Evolutionary conservation across 2,888 invertebrate genomes (phyloP).

Genomic region (Clivina fossor): DNA sequence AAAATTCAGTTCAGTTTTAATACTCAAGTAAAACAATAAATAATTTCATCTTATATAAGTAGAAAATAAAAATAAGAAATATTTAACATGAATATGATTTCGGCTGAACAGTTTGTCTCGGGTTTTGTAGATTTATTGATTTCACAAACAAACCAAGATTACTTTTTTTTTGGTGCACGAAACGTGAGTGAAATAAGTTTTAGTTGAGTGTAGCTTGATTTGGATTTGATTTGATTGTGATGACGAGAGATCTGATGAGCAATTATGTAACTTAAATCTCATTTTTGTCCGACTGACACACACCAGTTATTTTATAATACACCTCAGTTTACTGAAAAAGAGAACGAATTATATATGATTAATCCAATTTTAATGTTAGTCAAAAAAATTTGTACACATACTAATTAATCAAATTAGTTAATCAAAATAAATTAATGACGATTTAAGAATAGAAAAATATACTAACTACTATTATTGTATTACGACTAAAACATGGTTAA

Average conservation of each 20-base stretch:
- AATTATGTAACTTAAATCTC: neutral
- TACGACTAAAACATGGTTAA: neutral
- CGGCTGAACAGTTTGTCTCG: neutral
- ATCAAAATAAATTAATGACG: neutral
- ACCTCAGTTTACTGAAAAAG: neutral
- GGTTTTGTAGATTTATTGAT: slow-evolving; percentile 16
- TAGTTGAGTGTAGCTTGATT: no score
- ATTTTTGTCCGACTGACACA: no score
- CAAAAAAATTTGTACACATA: no score
- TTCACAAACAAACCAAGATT: slow-evolving; percentile 2
- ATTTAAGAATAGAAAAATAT: neutral
- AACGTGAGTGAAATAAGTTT: no score
- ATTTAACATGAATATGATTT: slow-evolving; percentile 17
- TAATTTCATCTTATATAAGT: no score
- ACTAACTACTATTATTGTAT: neutral
- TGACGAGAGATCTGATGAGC: slow-evolving; percentile 20
- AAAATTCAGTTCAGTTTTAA: no score
- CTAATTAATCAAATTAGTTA: neutral
- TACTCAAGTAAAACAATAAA: no score
- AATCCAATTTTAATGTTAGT: neutral
- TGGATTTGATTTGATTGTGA: neutral
- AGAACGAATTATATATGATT: neutral
- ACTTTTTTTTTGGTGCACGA: no score
- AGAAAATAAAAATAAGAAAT: slow-evolving; percentile 11
- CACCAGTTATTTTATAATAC: no score